Conservation (phyloP, 2,888 invertebrate species). For the Cotesia congregata region DNA sequence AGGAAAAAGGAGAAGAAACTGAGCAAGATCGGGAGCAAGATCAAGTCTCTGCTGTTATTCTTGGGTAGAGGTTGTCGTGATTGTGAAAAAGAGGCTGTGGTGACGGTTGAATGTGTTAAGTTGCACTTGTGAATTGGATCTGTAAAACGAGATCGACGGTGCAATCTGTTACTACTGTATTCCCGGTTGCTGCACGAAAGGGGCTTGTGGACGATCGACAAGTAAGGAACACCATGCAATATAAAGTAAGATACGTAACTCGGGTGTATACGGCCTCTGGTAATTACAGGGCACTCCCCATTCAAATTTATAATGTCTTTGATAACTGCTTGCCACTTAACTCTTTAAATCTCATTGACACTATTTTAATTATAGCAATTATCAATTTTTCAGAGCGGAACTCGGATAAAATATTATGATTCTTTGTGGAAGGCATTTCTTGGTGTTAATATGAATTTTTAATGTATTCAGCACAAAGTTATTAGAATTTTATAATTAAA, state of each 20-base stretch:
- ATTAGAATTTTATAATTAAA: too few relatives aligned
- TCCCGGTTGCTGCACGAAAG: background rate
- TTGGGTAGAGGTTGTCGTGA: background rate
- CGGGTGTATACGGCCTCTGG: slow-evolving; percentile 36
- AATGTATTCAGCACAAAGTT: too few relatives aligned
- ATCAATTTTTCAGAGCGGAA: background rate
- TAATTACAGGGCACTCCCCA: slow-evolving; percentile 57
- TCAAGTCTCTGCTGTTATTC: too few relatives aligned
- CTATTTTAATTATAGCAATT: slow-evolving; percentile 8
- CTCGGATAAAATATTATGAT: background rate
- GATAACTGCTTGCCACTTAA: slow-evolving; percentile 55
- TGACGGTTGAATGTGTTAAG: slow-evolving; percentile 27
- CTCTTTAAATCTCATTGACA: slow-evolving; percentile 44
- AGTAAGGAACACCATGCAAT: background rate
- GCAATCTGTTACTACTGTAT: slow-evolving; percentile 11
- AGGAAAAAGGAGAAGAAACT: background rate
- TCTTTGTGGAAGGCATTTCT: too few relatives aligned
- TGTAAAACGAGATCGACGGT: slow-evolving; percentile 22
- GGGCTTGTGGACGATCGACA: background rate
- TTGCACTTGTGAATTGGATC: slow-evolving; percentile 28
- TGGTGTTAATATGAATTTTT: too few relatives aligned
- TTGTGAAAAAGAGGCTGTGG: background rate
- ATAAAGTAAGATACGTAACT: slow-evolving; percentile 25
- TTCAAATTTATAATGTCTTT: slow-evolving; percentile 62
- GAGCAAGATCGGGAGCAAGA: background rate